Base-by-base conservation (phyloP, 2,113 vertebrate species). In the Rhinoptilus africanus region DNA sequence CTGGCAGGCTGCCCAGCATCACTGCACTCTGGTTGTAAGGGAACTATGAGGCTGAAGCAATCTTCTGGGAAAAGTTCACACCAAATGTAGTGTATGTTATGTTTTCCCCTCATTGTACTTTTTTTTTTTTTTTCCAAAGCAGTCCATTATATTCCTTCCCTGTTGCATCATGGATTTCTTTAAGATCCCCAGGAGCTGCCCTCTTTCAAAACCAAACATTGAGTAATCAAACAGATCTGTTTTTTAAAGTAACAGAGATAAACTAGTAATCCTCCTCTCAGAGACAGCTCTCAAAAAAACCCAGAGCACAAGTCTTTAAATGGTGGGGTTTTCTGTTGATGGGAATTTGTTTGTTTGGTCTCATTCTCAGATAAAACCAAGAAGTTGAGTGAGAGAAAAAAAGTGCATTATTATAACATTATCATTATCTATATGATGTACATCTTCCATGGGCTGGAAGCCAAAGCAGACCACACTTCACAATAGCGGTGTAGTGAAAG, bases 51-150 rank as follows among this genome's bases (percentile, higher is more conserved):
- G 60, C 74, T 91, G 67, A 77, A 56, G 71, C 82, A 94, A 66
- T 92, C 96, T 96, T 88, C 95, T 90, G 88, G 91, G 78, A 97
- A 95, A 74, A 88, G 88, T 81, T 96, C 83, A 87, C 79, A 88
- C 96, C 72, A 71, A 85, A 67, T 87, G 75, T 51, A 72, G 59
- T 89, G 37, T 37, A 73, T 80, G 53, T 68, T 86, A 32, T 78
- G 68, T 89, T 93, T 96, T 83, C 47, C 66, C 64, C 80, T 93
- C 54, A 14, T 74, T 64, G 76, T 82, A 43, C 75, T 56, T 78
- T 93, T 93, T 90, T 84, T 62, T 80, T 94, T 93, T 94, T 66
- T 59, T 21, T 15, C 74, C 83, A 87, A 94, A 88, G 41, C 28
- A 37, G 28, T 43, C 72, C 50, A 35, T 95, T 96, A 89, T 63